phyloP scores from a whole-genome alignment of 2,888 invertebrate species.

The Volucella zonaria region DNA sequence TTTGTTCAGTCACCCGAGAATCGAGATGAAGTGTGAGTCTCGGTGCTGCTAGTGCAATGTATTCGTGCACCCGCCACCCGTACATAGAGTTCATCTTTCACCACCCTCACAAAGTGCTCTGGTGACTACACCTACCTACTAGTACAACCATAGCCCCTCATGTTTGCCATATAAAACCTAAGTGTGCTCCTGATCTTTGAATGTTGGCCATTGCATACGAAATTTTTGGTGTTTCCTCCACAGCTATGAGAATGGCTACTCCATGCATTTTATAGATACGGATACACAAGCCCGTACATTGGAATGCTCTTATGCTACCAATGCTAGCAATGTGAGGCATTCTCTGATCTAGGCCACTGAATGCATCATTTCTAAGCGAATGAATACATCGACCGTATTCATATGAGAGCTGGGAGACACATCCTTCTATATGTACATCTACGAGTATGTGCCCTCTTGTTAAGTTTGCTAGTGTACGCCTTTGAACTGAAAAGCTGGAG shows the following conservation, averaged over 20 bases:
- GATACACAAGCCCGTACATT: slow-evolving; percentile 26
- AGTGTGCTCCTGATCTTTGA: slow-evolving; percentile 33
- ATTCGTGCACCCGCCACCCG: slow-evolving; percentile 4
- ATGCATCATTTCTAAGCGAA: slow-evolving; percentile 64
- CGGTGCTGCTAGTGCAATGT: neutral
- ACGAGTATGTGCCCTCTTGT: neutral
- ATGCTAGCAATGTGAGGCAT: slow-evolving; percentile 36
- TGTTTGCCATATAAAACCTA: slow-evolving; percentile 8
- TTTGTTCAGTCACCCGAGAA: slow-evolving; percentile 38
- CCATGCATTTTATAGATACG: slow-evolving; percentile 16
- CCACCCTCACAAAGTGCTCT: slow-evolving; percentile 1
- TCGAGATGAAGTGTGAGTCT: no score
- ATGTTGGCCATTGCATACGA: slow-evolving; percentile 28
- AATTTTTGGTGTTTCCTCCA: slow-evolving; percentile 24
- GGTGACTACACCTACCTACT: neutral
- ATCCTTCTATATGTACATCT: neutral
- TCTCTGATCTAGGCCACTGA: slow-evolving; percentile 64
- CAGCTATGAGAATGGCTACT: neutral
- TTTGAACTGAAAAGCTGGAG: slow-evolving; percentile 44
- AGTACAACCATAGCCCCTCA: neutral
- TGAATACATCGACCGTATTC: slow-evolving; percentile 32
- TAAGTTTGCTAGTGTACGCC: slow-evolving; percentile 18
- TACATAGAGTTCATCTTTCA: neutral
- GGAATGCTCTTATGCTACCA: slow-evolving; percentile 61
- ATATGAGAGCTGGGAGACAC: no score